Base-by-base conservation (phyloP, 2,797 vertebrate species). In the Bradypodion pumilum region DNA sequence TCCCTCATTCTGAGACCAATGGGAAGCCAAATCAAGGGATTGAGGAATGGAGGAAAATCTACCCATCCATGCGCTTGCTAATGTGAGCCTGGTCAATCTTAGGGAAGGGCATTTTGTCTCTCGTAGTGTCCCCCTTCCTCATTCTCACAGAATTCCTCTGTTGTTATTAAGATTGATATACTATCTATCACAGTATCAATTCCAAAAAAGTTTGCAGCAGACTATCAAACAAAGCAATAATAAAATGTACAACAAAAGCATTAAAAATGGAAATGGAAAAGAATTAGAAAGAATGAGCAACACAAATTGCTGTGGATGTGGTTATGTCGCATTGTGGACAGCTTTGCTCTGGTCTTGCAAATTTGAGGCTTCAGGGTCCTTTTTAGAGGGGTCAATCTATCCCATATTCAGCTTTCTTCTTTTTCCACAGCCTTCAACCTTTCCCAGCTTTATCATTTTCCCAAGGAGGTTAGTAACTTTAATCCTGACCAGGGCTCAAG, bases 151-250 rank as follows among this genome's bases (percentile, higher is more conserved):
- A 44, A 56, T 4, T 35, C 2, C 63, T 27, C 63, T 79, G 23
- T 27, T 49, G 52, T 52, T 63, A 21, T 40, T 19, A 69, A 42
- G 8, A 49, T 80, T 80, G 15, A 56, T 80, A 66, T n/a, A 32
- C n/a, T 19, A 15, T 68, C 78, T 44, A 52, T 52, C 35, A 35
- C 35, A 35, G 12, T 68, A 56, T 68, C 37, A 13, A 52, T 66
- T 63, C 32, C 65, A 68, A 80, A 52, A 35, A 12, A 15, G 46
- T 68, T 80, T 68, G 52, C 8, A 56, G 15, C 35, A 46, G 25
- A 80, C 52, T 80, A 68, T 66, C 35, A 80, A 79, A 80, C 12
- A 68, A 68, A 80, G 37, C 46, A 32, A 49, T 52, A 80, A 37
- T 49, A 46, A 70, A 70, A 44, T 46, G 65, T 65, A 66, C n/a